These are phyloP conservation scores for Clavelina lepadiformis DNA, from an alignment of 23 tunicate species.

Conservation along the genomic window DNA sequence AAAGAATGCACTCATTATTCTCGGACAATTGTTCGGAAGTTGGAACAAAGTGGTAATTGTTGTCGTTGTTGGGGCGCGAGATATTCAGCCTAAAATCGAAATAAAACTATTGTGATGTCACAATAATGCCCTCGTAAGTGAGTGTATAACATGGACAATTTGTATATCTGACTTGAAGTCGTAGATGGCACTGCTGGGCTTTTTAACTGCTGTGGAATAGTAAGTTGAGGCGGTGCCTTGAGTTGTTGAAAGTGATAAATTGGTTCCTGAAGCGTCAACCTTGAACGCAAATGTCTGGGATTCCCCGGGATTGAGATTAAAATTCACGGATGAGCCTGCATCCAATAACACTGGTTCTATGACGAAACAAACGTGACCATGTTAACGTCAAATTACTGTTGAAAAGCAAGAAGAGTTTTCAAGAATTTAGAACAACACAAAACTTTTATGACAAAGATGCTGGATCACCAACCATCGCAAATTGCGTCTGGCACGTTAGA, in stretches of 20 bases:
- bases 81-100: no score
- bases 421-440: background rate
- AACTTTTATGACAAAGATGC: no score
- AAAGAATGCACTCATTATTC: no score
- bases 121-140: no score
- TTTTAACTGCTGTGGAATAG: conserved; percentile 22
- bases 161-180: conserved; percentile 28
- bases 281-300: conserved; percentile 12
- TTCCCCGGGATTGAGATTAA: conserved; percentile 19
- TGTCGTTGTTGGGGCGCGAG: no score
- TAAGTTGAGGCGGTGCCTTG: conserved; percentile 25
- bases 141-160: no score
- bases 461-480: conserved; percentile 1
- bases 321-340: conserved; percentile 1
- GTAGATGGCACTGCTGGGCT: conserved; percentile 29
- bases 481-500: background rate
- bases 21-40: no score
- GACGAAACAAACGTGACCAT: no score
- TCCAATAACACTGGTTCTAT: background rate
- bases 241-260: conserved; percentile 23
- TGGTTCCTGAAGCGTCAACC: background rate
- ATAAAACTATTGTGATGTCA: no score
- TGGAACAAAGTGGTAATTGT: no score
- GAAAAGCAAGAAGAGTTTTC: no score
- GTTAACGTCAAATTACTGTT: no score